phyloP scores from a whole-genome alignment of 2,888 invertebrate species.

The Vandiemenella viatica region DNA sequence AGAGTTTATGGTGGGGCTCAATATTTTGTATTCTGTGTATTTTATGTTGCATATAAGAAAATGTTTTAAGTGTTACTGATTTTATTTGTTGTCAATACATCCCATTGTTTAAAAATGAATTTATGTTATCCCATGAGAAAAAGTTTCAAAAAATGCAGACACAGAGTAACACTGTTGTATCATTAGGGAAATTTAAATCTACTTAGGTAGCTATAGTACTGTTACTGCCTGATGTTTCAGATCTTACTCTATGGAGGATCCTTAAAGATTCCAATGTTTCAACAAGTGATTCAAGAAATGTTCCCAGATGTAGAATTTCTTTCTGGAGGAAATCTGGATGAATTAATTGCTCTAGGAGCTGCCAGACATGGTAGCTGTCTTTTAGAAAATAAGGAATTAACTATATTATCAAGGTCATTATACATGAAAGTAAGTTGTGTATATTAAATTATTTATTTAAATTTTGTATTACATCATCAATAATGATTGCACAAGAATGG shows the following conservation, averaged over 20 bases:
- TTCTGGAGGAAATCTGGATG: slow-evolving; percentile 51
- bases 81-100: no score
- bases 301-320: slow-evolving; percentile 51
- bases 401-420: slow-evolving; percentile 3
- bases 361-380: slow-evolving; percentile 39
- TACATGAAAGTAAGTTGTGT: slow-evolving; percentile 6
- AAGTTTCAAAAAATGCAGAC: no score
- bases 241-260: slow-evolving; percentile 57
- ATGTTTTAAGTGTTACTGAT: no score
- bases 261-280: slow-evolving; percentile 59
- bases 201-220: background rate
- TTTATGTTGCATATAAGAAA: no score
- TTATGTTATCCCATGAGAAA: no score
- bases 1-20: no score
- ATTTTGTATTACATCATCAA: no score
- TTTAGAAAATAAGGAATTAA: slow-evolving; percentile 7
- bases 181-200: background rate
- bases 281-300: slow-evolving; percentile 45
- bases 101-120: no score
- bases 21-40: no score
- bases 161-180: no score
- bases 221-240: slow-evolving; percentile 20
- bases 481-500: no score
- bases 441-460: no score
- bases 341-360: slow-evolving; percentile 63